Conservation (phyloP, 2,113 vertebrate species). For the Nerophis lumbriciformis region DNA sequence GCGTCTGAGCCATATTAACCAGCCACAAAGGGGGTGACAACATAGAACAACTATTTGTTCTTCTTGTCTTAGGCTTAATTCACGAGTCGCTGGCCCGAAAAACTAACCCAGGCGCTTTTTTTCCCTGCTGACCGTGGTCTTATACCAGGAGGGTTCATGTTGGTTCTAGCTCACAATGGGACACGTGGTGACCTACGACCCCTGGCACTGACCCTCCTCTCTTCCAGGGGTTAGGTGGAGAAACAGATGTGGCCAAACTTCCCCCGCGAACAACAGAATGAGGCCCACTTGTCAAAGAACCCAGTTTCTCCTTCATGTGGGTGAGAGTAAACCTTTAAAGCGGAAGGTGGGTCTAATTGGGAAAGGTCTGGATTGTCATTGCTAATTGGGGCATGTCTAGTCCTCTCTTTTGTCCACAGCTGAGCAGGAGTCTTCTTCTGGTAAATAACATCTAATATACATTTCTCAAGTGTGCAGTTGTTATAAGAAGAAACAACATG, state of each 20-base stretch:
- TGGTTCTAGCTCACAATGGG: slow-evolving; percentile 66
- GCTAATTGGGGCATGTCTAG: slow-evolving; percentile 34
- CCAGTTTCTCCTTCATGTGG: slow-evolving; percentile 51
- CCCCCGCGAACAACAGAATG: slow-evolving; percentile 62
- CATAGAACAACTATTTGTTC: slow-evolving; percentile 62
- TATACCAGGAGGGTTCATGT: slow-evolving; percentile 61
- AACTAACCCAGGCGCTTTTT: slow-evolving; percentile 48
- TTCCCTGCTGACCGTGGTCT: slow-evolving; percentile 55
- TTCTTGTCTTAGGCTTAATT: slow-evolving; percentile 54
- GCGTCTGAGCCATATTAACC: slow-evolving; percentile 20
- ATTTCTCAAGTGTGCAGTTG: not conserved
- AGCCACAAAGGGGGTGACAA: slow-evolving; percentile 48
- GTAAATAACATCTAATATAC: not conserved
- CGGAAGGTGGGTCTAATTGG: slow-evolving; percentile 73
- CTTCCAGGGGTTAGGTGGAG: slow-evolving; percentile 67
- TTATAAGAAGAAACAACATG: not conserved
- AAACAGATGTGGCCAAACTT: slow-evolving; percentile 78
- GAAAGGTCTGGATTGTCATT: slow-evolving; percentile 41
- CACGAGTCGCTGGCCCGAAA: slow-evolving; percentile 65
- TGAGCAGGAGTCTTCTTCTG: not conserved
- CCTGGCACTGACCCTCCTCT: slow-evolving; percentile 63
- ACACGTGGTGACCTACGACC: slow-evolving; percentile 68
- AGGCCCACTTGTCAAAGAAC: slow-evolving; percentile 68
- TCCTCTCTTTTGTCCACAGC: slow-evolving; percentile 8
- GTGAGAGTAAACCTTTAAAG: slow-evolving; percentile 57